Percentiles rank a stretch among this genome's conserved stretches.
These are phyloP conservation scores for Brachymystax lenok DNA, from an alignment of 2,797 vertebrate genomes.

Conservation along the genomic window DNA sequence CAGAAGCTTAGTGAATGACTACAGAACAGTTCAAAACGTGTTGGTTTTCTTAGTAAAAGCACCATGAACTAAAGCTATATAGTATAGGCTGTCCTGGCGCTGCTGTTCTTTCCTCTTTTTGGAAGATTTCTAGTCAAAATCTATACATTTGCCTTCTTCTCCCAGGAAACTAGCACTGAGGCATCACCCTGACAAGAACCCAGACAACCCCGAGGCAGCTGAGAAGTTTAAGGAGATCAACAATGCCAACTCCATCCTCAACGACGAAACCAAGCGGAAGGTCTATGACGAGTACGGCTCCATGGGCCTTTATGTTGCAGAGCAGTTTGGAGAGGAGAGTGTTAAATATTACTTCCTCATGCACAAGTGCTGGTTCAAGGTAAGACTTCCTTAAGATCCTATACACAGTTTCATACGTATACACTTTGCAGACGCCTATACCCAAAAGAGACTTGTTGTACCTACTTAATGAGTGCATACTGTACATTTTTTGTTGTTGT, in stretches of 20 bases:
- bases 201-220: conserved; percentile 84
- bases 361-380: conserved; percentile 96
- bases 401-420: not conserved
- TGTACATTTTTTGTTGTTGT: not conserved
- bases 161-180: conserved; percentile 85
- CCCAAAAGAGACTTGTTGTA: not conserved
- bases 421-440: not conserved
- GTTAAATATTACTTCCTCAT: conserved; percentile 87
- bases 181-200: conserved; percentile 96
- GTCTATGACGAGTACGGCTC: conserved; percentile 91
- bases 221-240: conserved; percentile 97
- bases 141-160: not conserved
- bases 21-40: no score
- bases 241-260: conserved; percentile 88
- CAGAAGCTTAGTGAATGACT: no score
- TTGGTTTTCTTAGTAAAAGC: no score
- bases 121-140: no score
- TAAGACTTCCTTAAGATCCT: conserved; percentile 50
- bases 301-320: conserved; percentile 87
- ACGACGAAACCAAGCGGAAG: conserved; percentile 81
- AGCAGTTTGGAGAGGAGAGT: conserved; percentile 89
- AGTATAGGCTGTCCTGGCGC: no score
- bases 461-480: not conserved
- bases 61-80: no score
- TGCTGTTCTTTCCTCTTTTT: no score